Percentiles rank a stretch among this genome's conserved stretches.
These are phyloP conservation scores for Malurus splendens DNA, from an alignment of 2,797 vertebrate species.

Conservation along the genomic window DNA sequence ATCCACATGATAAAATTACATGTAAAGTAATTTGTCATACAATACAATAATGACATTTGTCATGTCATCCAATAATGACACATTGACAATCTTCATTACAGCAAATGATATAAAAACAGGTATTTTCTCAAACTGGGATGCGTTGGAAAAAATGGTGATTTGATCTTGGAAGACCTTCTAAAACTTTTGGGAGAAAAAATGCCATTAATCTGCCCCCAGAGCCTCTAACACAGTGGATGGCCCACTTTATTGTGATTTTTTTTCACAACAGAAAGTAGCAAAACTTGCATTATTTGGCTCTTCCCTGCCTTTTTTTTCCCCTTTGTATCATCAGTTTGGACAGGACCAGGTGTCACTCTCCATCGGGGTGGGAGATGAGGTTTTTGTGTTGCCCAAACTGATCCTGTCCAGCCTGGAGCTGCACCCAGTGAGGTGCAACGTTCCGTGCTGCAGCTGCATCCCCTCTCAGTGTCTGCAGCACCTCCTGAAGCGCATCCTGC, in stretches of 20 bases:
- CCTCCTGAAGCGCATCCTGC: not conserved
- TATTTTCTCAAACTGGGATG: not conserved
- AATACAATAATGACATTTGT: too few relatives aligned
- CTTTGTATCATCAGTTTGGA: not conserved
- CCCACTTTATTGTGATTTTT: accelerated
- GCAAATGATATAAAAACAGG: not conserved
- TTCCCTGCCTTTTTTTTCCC: not conserved
- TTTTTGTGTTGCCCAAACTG: too few relatives aligned
- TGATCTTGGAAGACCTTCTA: not conserved
- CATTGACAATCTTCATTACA: not conserved
- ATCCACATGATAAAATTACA: not conserved
- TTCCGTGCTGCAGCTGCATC: not conserved
- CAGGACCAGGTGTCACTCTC: not conserved
- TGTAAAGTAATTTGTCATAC: accelerated
- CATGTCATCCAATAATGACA: too few relatives aligned
- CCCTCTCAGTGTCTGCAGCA: not conserved
- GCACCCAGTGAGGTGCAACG: accelerated
- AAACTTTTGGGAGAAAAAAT: not conserved
- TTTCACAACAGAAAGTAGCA: not conserved
- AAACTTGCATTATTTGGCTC: not conserved
- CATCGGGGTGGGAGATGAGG: not conserved
- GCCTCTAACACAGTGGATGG: not conserved
- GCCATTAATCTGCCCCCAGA: not conserved
- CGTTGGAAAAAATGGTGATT: not conserved
- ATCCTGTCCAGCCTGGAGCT: not conserved